These are phyloP conservation scores for Griposia aprilina DNA, from an alignment of 2,888 invertebrate genomes.

Conservation along the genomic window DNA sequence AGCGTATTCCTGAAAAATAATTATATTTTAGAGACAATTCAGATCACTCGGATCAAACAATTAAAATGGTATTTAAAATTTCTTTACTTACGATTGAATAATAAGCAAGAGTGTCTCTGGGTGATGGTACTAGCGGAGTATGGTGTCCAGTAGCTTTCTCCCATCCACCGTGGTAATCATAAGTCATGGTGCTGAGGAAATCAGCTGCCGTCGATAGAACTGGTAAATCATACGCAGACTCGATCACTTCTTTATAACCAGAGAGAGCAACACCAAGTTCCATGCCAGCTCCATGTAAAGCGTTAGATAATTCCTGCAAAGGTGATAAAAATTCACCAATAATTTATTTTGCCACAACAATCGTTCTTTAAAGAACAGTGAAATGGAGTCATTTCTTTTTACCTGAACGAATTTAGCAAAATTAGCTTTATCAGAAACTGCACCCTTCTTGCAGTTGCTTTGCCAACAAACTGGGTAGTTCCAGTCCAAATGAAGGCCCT, in stretches of 20 bases:
- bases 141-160: constrained; percentile 95
- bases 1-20: constrained; percentile 92
- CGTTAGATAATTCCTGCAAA: constrained; percentile 91
- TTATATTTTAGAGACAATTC: not conserved
- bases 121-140: constrained; percentile 93
- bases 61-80: not conserved
- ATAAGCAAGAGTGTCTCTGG: constrained; percentile 93
- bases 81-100: constrained; percentile 93
- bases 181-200: constrained; percentile 96
- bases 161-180: constrained; percentile 98
- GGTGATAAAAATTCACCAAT: not conserved
- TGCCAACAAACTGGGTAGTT: constrained; percentile 98
- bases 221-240: constrained; percentile 95
- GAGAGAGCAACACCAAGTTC: constrained; percentile 95
- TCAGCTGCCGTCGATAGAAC: constrained; percentile 93
- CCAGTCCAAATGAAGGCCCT: constrained; percentile 98
- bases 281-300: constrained; percentile 92
- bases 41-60: not conserved
- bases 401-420: constrained; percentile 94
- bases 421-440: constrained; percentile 94
- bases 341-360: not conserved
- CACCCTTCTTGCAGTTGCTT: constrained; percentile 96
- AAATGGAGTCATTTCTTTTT: constrained; percentile 33
- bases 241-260: constrained; percentile 97
- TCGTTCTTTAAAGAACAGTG: not conserved